Conservation (phyloP, 2,113 vertebrate species). For the Tauraco erythrolophus region DNA sequence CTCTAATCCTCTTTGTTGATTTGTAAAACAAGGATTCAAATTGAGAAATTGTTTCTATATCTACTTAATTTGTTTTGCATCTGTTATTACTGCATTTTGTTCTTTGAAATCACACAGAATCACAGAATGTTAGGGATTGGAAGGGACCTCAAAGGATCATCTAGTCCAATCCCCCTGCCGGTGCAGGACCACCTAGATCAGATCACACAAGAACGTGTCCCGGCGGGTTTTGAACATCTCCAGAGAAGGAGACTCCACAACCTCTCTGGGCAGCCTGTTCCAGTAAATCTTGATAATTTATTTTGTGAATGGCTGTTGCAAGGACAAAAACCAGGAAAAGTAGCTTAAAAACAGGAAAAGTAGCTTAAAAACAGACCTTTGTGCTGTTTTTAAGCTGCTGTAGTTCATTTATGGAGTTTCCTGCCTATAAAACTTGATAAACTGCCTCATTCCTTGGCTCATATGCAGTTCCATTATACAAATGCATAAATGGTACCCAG, state of each 20-base stretch:
- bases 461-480: background rate
- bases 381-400: background rate
- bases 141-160: no score
- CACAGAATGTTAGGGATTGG: no score
- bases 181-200: no score
- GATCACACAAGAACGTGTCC: no score
- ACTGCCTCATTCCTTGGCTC: background rate
- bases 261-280: no score
- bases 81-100: background rate
- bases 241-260: no score
- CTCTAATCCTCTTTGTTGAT: background rate
- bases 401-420: background rate
- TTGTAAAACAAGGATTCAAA: background rate
- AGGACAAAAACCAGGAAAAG: background rate
- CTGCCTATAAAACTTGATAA: background rate
- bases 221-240: no score
- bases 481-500: background rate
- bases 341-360: background rate
- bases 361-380: background rate
- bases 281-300: background rate
- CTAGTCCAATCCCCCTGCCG: no score
- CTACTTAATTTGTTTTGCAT: background rate
- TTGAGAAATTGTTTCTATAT: background rate
- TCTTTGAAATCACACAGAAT: background rate
- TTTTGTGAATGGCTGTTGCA: background rate